Evolutionary conservation across 2,797 vertebrate species (phyloP).

Genomic region (Ispidina lecontei): DNA sequence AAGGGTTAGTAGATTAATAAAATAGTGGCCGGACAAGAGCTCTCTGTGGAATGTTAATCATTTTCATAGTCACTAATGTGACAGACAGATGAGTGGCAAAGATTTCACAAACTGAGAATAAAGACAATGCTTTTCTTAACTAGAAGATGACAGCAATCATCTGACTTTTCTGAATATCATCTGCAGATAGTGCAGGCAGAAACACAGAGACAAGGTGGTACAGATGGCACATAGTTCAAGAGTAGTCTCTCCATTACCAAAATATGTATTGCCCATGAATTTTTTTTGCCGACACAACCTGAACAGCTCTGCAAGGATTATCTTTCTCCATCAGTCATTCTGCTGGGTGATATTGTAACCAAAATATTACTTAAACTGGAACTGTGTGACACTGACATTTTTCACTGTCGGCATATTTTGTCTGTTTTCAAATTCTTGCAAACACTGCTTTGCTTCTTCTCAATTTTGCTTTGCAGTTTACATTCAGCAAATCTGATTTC

Average conservation of each 20-base stretch:
- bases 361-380: not conserved
- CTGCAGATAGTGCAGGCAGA: not conserved
- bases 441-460: not conserved
- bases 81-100: not conserved
- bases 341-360: not conserved
- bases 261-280: not conserved
- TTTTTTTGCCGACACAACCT: not conserved
- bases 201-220: not conserved
- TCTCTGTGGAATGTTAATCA: not conserved
- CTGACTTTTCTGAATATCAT: not conserved
- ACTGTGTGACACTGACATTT: not conserved
- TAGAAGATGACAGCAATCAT: not conserved
- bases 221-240: not conserved
- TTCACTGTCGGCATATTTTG: not conserved
- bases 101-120: not conserved
- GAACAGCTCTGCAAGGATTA: not conserved
- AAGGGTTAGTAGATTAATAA: not conserved
- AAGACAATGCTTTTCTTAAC: not conserved
- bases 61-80: not conserved
- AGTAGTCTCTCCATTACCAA: not conserved
- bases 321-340: not conserved
- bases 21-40: not conserved
- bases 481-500: not conserved
- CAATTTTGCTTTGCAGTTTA: not conserved
- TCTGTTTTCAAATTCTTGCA: not conserved